Evolutionary conservation across 2,888 invertebrate species (phyloP).

Genomic region (Latrodectus hesperus): DNA sequence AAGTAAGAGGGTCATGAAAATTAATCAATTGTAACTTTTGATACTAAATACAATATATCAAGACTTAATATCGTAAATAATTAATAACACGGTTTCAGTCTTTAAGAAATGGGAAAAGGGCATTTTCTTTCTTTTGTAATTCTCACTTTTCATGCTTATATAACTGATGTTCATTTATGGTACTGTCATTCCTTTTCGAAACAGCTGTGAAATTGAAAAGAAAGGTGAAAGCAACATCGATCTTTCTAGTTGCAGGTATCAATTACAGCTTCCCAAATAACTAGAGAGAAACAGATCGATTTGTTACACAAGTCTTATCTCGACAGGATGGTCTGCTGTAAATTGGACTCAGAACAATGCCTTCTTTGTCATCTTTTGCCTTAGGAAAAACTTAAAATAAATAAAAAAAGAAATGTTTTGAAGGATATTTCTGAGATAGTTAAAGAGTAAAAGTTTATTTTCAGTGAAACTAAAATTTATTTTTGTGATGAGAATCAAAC

Average conservation of each 20-base stretch:
- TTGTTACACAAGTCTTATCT: conserved; percentile 54
- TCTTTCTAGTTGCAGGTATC: conserved; percentile 60
- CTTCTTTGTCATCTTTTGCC: conserved; percentile 56
- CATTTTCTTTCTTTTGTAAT: not conserved
- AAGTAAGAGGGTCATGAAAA: too few relatives aligned
- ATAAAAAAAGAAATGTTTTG: conserved; percentile 33
- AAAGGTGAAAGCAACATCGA: conserved; percentile 52
- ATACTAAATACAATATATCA: not conserved
- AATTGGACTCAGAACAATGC: conserved; percentile 60
- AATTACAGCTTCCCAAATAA: conserved; percentile 67
- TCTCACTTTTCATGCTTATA: conserved; percentile 25
- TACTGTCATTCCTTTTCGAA: conserved; percentile 35
- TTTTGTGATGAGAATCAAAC: not conserved
- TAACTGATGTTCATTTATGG: conserved; percentile 37
- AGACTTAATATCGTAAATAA: not conserved
- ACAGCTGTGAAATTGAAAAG: conserved; percentile 48
- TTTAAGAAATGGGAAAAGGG: not conserved
- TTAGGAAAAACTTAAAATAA: conserved; percentile 43
- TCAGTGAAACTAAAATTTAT: not conserved
- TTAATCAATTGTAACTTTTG: too few relatives aligned
- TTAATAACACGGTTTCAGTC: not conserved
- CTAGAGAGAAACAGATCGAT: conserved; percentile 54
- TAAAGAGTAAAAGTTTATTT: conserved; percentile 32
- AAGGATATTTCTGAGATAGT: conserved; percentile 28
- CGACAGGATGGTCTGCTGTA: conserved; percentile 54